Evolutionary conservation across 1,140 invertebrate species (phyloP).

Genomic region (Pissodes strobi): DNA sequence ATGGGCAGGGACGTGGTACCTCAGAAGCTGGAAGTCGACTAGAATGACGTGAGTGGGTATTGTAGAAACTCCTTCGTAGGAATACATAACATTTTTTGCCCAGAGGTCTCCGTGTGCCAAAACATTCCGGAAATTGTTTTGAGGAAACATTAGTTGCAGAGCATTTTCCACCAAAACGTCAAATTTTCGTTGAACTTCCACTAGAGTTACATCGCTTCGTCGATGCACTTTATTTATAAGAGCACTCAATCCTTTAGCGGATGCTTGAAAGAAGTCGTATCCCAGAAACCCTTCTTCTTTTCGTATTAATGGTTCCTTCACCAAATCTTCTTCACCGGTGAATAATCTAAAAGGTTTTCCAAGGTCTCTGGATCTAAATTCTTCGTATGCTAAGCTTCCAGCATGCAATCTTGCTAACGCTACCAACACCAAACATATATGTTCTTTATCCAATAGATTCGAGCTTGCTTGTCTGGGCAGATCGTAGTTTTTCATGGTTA

Average conservation of each 20-base stretch:
- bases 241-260: slow-evolving; percentile 56
- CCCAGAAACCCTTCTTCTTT: slow-evolving; percentile 49
- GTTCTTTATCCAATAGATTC: slow-evolving; percentile 57
- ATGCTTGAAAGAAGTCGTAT: slow-evolving; percentile 56
- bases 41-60: slow-evolving; percentile 56
- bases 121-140: slow-evolving; percentile 59
- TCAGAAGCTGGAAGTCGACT: slow-evolving; percentile 66
- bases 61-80: slow-evolving; percentile 51
- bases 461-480: slow-evolving; percentile 45
- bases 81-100: slow-evolving; percentile 67
- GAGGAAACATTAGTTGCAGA: slow-evolving; percentile 57
- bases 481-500: slow-evolving; percentile 52
- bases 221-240: slow-evolving; percentile 55
- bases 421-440: slow-evolving; percentile 58
- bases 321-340: slow-evolving; percentile 55
- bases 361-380: slow-evolving; percentile 46
- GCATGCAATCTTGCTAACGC: slow-evolving; percentile 62
- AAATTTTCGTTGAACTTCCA: slow-evolving; percentile 50
- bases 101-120: slow-evolving; percentile 65
- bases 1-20: slow-evolving; percentile 52
- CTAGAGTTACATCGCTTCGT: slow-evolving; percentile 43
- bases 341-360: slow-evolving; percentile 45
- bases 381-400: slow-evolving; percentile 60
- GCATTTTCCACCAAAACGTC: slow-evolving; percentile 49
- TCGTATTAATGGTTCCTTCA: slow-evolving; percentile 59